Conservation (phyloP, 2,113 vertebrate species). For the Gopherus evgoodei region DNA sequence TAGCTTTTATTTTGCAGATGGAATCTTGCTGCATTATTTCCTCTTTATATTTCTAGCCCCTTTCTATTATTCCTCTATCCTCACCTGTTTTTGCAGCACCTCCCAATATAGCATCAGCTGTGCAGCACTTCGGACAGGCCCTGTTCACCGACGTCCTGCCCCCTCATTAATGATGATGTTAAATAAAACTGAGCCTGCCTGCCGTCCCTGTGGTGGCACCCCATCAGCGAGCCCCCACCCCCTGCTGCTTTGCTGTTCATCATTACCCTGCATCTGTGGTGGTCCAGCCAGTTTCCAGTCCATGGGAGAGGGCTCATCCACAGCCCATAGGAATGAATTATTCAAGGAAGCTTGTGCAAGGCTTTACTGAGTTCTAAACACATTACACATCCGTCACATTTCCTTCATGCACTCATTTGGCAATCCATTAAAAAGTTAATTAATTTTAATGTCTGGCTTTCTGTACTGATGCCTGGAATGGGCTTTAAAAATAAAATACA, state of each 20-base stretch:
- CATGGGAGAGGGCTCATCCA: not conserved
- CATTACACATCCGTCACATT: not conserved
- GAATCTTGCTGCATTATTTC: not conserved
- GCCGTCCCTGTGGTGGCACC: not conserved
- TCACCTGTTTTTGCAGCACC: not conserved
- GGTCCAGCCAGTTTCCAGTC: not conserved
- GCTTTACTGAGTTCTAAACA: not conserved
- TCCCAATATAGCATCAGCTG: not conserved
- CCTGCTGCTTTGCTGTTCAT: not conserved
- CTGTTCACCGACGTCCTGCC: not conserved
- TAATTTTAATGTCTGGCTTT: not conserved
- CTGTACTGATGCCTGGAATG: not conserved
- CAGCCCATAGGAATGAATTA: not conserved
- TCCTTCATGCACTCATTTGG: not conserved
- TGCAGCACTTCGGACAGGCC: constrained; percentile 6
- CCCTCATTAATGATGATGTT: not conserved
- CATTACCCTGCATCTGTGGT: not conserved
- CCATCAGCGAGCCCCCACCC: not conserved
- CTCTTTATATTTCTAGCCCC: not conserved
- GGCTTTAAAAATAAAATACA: not conserved
- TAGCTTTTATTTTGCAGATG: not conserved
- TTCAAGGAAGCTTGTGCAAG: not conserved
- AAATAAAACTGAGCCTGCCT: not conserved
- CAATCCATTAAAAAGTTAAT: not conserved
- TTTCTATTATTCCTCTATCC: not conserved